These are phyloP conservation scores for Cephus runcator DNA, from an alignment of 2,888 invertebrate species.

Conservation along the genomic window DNA sequence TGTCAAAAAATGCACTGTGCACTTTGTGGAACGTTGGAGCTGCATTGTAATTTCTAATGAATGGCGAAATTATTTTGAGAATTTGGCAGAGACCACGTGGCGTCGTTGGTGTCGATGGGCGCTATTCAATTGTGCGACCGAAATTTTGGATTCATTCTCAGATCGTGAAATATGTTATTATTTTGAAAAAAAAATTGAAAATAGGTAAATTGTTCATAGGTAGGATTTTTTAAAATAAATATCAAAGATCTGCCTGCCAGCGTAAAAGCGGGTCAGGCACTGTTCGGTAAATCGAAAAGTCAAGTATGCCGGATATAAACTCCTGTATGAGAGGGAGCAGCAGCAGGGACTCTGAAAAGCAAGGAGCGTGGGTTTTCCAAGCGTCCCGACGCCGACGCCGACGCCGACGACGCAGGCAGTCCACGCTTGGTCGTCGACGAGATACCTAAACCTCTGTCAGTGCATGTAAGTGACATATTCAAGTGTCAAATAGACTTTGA, in stretches of 20 bases:
- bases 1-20: not conserved
- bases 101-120: too few relatives aligned
- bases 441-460: constrained; percentile 37
- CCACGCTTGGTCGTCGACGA: constrained; percentile 44
- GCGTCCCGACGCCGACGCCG: constrained; percentile 21
- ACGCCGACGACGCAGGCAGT: constrained; percentile 32
- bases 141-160: too few relatives aligned
- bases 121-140: too few relatives aligned
- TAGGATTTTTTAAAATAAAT: not conserved
- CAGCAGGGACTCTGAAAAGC: constrained; percentile 5
- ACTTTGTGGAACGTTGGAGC: not conserved
- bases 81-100: not conserved
- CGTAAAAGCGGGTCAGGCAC: not conserved
- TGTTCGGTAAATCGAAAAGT: constrained; percentile 7
- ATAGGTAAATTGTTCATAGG: not conserved
- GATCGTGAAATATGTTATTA: not conserved
- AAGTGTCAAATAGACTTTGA: not conserved
- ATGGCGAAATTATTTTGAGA: constrained; percentile 1
- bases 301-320: constrained; percentile 16
- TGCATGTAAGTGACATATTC: constrained; percentile 37
- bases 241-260: not conserved
- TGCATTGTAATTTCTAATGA: not conserved
- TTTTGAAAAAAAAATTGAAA: not conserved
- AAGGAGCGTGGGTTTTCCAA: constrained; percentile 7
- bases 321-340: constrained; percentile 17